Base-by-base conservation (phyloP, 2,888 invertebrate species). In the Cephus pulcher region DNA sequence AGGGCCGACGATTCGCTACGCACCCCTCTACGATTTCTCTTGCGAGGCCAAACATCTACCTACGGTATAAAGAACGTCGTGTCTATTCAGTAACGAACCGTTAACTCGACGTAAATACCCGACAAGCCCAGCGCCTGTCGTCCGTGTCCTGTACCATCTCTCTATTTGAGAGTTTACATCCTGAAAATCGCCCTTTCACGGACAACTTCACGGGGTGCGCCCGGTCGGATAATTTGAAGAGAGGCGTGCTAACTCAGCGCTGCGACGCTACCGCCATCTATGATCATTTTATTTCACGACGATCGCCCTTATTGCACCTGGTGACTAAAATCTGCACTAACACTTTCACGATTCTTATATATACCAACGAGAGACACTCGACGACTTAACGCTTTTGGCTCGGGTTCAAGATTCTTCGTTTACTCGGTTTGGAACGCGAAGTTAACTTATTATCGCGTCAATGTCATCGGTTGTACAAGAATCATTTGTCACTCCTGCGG, bases 31-130 rank as follows among this genome's bases (percentile, higher is more conserved):
- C 83, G 85, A 85, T 86, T 88, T 87, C 84, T 81, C 84, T 74
- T 79, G 83, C 86, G 85, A 88, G 88, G 89, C 87, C 88, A 89
- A 87, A 87, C 89, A 88, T 86, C 89, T 87, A 90, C 90, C 89
- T 88, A 87, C 83, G 80, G 79, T 83, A 88, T 86, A 86, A 89
- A 88, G 85, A 74, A 84, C 81, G 81, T 81, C 82, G 78, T 78
- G 76, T 86, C 85, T 85, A 89, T 89, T 88, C 86, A 84, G 84
- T 85, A 87, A 89, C 88, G 87, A 90, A 90, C 89, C 90, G 90
- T 90, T 90, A 90, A 89, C 88, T 89, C 84, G 87, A 86, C 86
- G 86, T 87, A 90, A 90, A 90, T 90, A 84, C 87, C 77, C 81
- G 84, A 77, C 76, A 74, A 79, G 32, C 69, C 74, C 76, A 69